Conservation (phyloP, 1,140 invertebrate species). For the Heliconius nattereri region DNA sequence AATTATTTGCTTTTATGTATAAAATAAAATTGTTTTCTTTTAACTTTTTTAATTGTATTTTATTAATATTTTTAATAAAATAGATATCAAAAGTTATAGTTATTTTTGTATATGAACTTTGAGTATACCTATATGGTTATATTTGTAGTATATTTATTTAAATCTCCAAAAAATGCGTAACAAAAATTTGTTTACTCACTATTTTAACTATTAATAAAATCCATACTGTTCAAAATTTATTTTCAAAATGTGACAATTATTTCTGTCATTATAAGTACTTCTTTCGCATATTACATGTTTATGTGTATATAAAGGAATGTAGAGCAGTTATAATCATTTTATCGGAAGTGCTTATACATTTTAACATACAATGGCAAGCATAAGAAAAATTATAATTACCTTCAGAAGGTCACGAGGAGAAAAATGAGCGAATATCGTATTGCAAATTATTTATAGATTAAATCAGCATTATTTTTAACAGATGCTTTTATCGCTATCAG, state of each 20-base stretch:
- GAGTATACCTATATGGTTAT: not conserved
- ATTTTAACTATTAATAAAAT: not conserved
- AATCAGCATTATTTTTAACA: not conserved
- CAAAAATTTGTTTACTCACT: not conserved
- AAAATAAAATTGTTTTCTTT: not conserved
- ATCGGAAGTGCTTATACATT: not conserved
- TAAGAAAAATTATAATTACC: slow-evolving; percentile 10
- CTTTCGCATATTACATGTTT: too few relatives aligned
- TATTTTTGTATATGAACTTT: too few relatives aligned
- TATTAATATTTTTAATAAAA: too few relatives aligned
- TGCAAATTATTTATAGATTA: not conserved
- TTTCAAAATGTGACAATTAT: too few relatives aligned
- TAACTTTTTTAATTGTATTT: too few relatives aligned
- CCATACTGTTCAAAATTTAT: too few relatives aligned
- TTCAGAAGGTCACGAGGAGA: not conserved
- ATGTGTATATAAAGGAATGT: not conserved
- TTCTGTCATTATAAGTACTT: too few relatives aligned
- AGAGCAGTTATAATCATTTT: not conserved
- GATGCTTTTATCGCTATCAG: too few relatives aligned
- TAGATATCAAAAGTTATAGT: too few relatives aligned
- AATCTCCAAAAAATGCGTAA: too few relatives aligned
- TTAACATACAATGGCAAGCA: slow-evolving; percentile 11
- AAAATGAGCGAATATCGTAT: not conserved
- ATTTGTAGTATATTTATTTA: too few relatives aligned
- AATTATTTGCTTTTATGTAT: not conserved